A percentile compares a stretch with the other conserved stretches of the same genome.
phyloP scores from a whole-genome alignment of 2,797 vertebrate species.

The Acanthurus tractus region DNA sequence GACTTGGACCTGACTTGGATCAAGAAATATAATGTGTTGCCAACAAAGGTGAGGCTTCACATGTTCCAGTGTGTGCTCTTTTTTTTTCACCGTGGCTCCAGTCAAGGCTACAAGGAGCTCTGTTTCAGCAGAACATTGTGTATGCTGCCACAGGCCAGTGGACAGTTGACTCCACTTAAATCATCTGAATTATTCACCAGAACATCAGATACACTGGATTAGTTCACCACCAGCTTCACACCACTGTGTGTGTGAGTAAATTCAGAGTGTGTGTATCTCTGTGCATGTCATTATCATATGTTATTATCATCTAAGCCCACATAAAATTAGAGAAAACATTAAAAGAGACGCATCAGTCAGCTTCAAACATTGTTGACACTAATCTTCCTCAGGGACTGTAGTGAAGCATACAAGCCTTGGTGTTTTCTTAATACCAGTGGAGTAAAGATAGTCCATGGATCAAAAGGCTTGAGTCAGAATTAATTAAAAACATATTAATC shows the following conservation, averaged over 20 bases:
- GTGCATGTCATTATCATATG: slow-evolving; percentile 15
- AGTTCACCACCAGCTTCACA: slow-evolving; percentile 11
- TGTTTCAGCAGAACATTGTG: slow-evolving; percentile 41
- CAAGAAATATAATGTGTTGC: slow-evolving; percentile 8
- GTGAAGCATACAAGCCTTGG: slow-evolving; percentile 24
- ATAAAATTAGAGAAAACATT: slow-evolving; percentile 10
- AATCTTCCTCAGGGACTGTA: slow-evolving; percentile 44
- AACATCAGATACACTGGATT: slow-evolving; percentile 16
- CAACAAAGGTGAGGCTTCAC: slow-evolving; percentile 15
- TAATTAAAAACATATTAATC: slow-evolving; percentile 54
- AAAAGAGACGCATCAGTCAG: slow-evolving; percentile 11
- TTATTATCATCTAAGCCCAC: slow-evolving; percentile 36
- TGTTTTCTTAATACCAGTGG: slow-evolving; percentile 47
- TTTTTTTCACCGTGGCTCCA: not conserved
- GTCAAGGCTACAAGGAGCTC: slow-evolving; percentile 26
- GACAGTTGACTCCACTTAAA: slow-evolving; percentile 44
- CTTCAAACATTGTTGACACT: slow-evolving; percentile 49
- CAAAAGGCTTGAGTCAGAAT: slow-evolving; percentile 50
- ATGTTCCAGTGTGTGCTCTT: not conserved
- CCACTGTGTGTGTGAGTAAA: slow-evolving; percentile 6
- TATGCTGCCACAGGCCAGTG: slow-evolving; percentile 35
- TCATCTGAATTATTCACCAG: slow-evolving; percentile 64
- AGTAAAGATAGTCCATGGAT: slow-evolving; percentile 41
- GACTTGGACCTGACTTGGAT: not conserved
- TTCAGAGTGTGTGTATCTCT: not conserved